Conservation (phyloP, 1,140 invertebrate genomes). For the Zophobas morio region DNA sequence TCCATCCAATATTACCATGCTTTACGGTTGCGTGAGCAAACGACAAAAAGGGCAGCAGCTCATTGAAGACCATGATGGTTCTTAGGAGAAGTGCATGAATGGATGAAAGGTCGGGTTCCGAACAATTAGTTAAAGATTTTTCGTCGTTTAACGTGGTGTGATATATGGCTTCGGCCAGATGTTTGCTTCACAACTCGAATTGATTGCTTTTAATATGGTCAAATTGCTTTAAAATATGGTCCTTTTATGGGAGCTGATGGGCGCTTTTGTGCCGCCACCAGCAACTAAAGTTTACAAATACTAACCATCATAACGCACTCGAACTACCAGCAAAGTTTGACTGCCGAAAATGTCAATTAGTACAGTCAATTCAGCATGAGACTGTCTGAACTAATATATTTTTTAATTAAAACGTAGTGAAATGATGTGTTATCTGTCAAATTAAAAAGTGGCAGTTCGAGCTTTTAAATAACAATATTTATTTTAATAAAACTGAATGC, state of each 20-base stretch:
- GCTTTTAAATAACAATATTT: no score
- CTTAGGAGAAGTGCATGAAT: slow-evolving; percentile 44
- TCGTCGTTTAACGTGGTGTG: slow-evolving; percentile 61
- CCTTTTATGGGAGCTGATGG: slow-evolving; percentile 39
- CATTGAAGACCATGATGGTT: slow-evolving; percentile 52
- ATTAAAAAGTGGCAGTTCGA: no score
- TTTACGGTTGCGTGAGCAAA: slow-evolving; percentile 56
- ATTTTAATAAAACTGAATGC: no score
- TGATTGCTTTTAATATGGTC: slow-evolving; percentile 65
- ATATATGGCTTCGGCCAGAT: slow-evolving; percentile 61
- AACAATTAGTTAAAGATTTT: slow-evolving; percentile 65
- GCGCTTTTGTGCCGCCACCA: background rate
- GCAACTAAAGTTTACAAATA: background rate
- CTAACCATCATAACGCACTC: background rate
- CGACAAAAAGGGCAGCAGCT: slow-evolving; percentile 55
- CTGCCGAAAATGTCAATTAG: no score
- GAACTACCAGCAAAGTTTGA: no score
- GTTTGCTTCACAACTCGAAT: slow-evolving; percentile 52
- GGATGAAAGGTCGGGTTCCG: slow-evolving; percentile 56
- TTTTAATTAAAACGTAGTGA: no score
- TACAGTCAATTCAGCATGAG: no score
- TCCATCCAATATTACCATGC: slow-evolving; percentile 42
- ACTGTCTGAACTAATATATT: no score
- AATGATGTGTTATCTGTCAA: no score
- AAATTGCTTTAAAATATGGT: slow-evolving; percentile 66